A percentile compares a stretch with the other conserved stretches of the same genome.
These are phyloP conservation scores for Meandrusa payeni DNA, from an alignment of 2,888 invertebrate species.

Conservation along the genomic window DNA sequence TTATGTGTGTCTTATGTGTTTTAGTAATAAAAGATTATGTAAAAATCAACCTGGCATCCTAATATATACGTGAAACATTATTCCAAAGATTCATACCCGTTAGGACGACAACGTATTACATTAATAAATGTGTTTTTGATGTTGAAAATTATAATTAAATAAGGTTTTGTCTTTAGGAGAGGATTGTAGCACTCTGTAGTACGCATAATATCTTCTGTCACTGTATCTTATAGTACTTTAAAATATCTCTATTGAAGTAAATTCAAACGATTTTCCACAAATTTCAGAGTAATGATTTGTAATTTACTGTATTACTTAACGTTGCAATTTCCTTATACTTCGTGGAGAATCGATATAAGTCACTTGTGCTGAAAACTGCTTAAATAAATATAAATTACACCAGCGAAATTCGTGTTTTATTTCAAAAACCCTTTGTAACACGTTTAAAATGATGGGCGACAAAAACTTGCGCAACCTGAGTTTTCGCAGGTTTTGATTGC, in stretches of 20 bases:
- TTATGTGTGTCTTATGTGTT: too few relatives aligned
- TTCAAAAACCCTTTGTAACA: slow-evolving; percentile 12
- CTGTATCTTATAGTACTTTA: slow-evolving; percentile 40
- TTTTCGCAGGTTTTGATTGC: too few relatives aligned
- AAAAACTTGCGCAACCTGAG: too few relatives aligned
- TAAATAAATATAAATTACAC: slow-evolving; percentile 36
- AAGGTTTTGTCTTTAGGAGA: slow-evolving; percentile 32
- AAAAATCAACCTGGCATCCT: too few relatives aligned
- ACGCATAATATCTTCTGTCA: slow-evolving; percentile 32
- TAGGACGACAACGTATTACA: not conserved
- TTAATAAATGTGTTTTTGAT: slow-evolving; percentile 7
- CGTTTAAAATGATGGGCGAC: too few relatives aligned
- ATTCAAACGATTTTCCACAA: too few relatives aligned
- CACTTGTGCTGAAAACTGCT: slow-evolving; percentile 48
- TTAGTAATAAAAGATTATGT: too few relatives aligned
- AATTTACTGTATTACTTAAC: slow-evolving; percentile 34
- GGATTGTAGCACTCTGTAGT: slow-evolving; percentile 64
- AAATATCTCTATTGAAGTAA: slow-evolving; percentile 43
- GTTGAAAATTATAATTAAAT: slow-evolving; percentile 4
- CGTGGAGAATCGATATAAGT: slow-evolving; percentile 41
- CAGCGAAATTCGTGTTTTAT: slow-evolving; percentile 29
- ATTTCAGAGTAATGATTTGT: slow-evolving; percentile 30
- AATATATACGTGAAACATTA: too few relatives aligned
- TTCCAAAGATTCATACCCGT: too few relatives aligned
- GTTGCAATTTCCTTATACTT: slow-evolving; percentile 57